A percentile compares a stretch with the other conserved stretches of the same genome.
These are phyloP conservation scores for Falco cherrug DNA, from an alignment of 2,797 vertebrate species.

Conservation along the genomic window DNA sequence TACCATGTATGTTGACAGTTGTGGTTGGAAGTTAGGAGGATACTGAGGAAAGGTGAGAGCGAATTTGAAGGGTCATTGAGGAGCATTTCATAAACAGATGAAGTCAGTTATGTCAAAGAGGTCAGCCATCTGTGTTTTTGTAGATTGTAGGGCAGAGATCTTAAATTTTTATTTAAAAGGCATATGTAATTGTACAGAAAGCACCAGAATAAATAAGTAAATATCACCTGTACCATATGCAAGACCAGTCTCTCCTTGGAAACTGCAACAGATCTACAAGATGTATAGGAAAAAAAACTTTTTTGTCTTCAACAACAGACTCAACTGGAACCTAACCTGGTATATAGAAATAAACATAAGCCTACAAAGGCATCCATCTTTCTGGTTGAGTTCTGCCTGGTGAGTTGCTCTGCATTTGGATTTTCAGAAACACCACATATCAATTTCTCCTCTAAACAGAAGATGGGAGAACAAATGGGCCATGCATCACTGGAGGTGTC, in stretches of 20 bases:
- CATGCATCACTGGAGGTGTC: neutral
- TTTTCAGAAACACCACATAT: slow-evolving; percentile 5
- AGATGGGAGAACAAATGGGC: neutral
- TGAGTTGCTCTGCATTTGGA: neutral
- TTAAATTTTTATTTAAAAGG: neutral
- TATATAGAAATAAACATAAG: neutral
- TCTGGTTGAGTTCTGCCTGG: neutral
- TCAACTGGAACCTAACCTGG: neutral
- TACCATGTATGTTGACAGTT: neutral
- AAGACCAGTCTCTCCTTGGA: neutral
- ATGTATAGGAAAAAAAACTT: neutral
- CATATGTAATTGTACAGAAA: neutral
- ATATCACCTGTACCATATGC: neutral
- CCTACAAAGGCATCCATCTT: neutral
- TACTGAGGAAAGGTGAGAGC: neutral
- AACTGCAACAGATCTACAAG: neutral
- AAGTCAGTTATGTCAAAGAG: neutral
- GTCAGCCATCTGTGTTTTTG: neutral
- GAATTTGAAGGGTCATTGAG: neutral
- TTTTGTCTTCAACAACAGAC: neutral
- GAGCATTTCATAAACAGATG: neutral
- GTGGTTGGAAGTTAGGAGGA: neutral
- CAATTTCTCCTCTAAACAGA: slow-evolving; percentile 1
- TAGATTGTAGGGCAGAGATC: neutral
- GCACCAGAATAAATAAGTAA: neutral